Evolutionary conservation across 2,797 vertebrate species (phyloP).

Genomic region (Tarsius wallacei): DNA sequence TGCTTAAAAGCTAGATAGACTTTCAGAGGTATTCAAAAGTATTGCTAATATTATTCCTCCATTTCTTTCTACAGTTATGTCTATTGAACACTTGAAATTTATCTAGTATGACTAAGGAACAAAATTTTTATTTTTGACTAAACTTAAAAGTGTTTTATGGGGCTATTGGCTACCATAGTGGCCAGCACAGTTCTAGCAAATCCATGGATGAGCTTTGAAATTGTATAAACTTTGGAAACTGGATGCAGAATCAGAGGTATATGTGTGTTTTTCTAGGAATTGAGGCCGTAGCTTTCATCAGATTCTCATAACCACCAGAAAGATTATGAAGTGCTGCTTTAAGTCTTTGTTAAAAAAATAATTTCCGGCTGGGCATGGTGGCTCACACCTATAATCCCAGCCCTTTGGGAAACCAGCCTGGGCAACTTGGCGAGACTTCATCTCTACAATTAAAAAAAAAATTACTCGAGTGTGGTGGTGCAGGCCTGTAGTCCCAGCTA

Average conservation of each 20-base stretch:
- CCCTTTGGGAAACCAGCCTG: too few relatives aligned
- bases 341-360: neutral
- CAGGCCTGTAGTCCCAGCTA: too few relatives aligned
- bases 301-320: neutral
- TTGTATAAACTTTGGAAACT: conserved; percentile 43
- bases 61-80: neutral
- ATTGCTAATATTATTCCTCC: neutral
- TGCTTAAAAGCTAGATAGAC: neutral
- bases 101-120: conserved; percentile 1
- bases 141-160: neutral
- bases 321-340: neutral
- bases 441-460: too few relatives aligned
- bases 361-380: too few relatives aligned
- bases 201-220: neutral
- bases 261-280: neutral
- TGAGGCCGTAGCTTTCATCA: conserved; percentile 7
- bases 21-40: neutral
- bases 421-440: too few relatives aligned
- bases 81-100: conserved; percentile 18
- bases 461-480: too few relatives aligned
- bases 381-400: too few relatives aligned
- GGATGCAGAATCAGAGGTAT: neutral
- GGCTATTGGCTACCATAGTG: neutral
- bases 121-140: conserved; percentile 44
- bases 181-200: neutral